Evolutionary conservation across 2,113 vertebrate genomes (phyloP).

Genomic region (Cisticola juncidis): DNA sequence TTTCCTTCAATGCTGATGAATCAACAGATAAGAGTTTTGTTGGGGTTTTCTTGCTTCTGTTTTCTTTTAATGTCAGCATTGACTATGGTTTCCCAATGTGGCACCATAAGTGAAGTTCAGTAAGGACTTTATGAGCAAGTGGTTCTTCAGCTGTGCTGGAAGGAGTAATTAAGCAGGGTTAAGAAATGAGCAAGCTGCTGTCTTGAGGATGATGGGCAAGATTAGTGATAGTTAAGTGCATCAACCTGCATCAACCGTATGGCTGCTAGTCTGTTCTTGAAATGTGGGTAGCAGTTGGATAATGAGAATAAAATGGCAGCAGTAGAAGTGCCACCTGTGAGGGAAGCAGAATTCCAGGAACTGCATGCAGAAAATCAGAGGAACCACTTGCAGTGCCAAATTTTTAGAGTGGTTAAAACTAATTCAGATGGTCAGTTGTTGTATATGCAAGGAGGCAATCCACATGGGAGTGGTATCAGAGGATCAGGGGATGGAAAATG

Average conservation of each 20-base stretch:
- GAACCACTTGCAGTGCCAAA: accelerated
- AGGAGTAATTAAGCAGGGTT: not conserved
- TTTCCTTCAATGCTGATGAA: not conserved
- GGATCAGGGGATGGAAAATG: not conserved
- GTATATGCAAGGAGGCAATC: not conserved
- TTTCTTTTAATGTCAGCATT: not conserved
- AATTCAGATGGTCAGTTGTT: not conserved
- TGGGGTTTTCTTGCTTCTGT: not conserved
- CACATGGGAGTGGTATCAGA: not conserved
- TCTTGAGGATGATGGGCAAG: not conserved
- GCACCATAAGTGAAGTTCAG: not conserved
- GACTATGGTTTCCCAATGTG: not conserved
- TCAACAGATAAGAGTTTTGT: not conserved
- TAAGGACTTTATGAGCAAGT: not conserved
- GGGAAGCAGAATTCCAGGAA: not conserved
- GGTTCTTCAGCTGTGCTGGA: not conserved
- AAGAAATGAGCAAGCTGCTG: not conserved
- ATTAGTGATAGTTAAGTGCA: not conserved
- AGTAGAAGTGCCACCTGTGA: not conserved
- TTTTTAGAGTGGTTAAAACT: not conserved
- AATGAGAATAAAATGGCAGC: not conserved
- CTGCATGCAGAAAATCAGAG: not conserved
- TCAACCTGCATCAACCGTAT: not conserved
- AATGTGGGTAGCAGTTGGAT: not conserved
- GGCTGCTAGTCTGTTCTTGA: not conserved